phyloP scores from a whole-genome alignment of 2,113 vertebrate species.

The Anhinga rufa region DNA sequence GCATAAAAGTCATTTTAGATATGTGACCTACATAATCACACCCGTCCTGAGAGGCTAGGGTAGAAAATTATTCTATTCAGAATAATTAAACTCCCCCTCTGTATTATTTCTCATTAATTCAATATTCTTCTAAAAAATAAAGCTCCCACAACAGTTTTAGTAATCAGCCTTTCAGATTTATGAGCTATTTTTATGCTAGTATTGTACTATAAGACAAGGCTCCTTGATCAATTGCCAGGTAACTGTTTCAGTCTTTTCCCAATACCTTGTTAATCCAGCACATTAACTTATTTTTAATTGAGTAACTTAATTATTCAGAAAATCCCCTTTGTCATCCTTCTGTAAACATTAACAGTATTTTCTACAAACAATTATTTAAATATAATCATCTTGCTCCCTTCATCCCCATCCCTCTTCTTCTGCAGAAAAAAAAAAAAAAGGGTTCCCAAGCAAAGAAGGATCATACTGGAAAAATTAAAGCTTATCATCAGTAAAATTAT shows the following conservation, averaged over 20 bases:
- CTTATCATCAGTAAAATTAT: neutral
- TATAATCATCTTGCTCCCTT: neutral
- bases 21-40: conserved; percentile 47
- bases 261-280: conserved; percentile 28
- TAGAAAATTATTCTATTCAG: neutral
- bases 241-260: conserved; percentile 35
- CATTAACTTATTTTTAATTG: conserved; percentile 62
- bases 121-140: conserved; percentile 58
- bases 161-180: conserved; percentile 61
- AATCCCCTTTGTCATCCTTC: conserved; percentile 25
- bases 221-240: conserved; percentile 60
- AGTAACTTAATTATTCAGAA: conserved; percentile 53
- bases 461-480: neutral
- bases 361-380: neutral
- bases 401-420: neutral
- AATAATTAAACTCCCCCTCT: conserved; percentile 40
- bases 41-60: neutral
- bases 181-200: conserved; percentile 59
- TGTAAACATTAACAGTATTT: neutral
- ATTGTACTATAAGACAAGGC: conserved; percentile 64
- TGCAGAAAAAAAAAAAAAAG: neutral
- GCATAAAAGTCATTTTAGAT: conserved; percentile 29
- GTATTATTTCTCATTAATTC: conserved; percentile 58
- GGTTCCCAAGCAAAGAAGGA: neutral
- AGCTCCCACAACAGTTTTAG: conserved; percentile 6